These are phyloP conservation scores for Frankliniella intonsa DNA, from an alignment of 2,888 invertebrate species.

Conservation along the genomic window DNA sequence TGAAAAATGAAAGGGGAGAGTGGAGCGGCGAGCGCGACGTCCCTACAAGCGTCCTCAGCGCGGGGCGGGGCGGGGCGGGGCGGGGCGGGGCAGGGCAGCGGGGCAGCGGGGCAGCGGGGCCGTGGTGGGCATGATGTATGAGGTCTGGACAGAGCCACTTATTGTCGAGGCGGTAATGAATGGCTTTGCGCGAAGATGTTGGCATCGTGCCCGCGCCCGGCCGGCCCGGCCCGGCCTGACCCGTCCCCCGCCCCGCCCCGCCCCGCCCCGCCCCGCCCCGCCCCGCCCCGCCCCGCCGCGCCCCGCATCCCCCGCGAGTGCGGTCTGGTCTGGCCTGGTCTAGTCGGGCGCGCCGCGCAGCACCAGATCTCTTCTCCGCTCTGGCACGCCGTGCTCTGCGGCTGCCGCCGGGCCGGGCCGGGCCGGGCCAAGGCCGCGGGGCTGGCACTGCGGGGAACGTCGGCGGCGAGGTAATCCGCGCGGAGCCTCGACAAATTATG, in stretches of 20 bases:
- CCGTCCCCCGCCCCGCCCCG: no score
- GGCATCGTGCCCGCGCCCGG: neutral
- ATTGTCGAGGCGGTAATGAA: neutral
- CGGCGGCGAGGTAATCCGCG: no score
- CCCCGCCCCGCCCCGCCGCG: neutral
- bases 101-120: neutral
- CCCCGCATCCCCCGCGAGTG: neutral
- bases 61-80: neutral
- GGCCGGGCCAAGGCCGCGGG: no score
- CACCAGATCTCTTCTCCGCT: no score
- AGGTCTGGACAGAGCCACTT: conserved; percentile 3
- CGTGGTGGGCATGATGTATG: neutral
- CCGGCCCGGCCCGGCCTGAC: neutral
- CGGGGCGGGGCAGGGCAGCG: neutral
- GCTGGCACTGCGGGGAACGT: no score
- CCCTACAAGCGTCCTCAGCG: neutral
- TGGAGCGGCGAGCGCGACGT: neutral
- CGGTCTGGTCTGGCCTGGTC: no score
- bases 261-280: neutral
- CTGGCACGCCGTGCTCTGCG: no score
- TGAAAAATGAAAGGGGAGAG: neutral
- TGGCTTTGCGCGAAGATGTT: neutral
- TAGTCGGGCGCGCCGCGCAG: no score
- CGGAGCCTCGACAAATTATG: no score
- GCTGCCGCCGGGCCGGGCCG: no score